Base-by-base conservation (phyloP, 92 coral and sea anemone genomes). In the Bergia puertoricense region DNA sequence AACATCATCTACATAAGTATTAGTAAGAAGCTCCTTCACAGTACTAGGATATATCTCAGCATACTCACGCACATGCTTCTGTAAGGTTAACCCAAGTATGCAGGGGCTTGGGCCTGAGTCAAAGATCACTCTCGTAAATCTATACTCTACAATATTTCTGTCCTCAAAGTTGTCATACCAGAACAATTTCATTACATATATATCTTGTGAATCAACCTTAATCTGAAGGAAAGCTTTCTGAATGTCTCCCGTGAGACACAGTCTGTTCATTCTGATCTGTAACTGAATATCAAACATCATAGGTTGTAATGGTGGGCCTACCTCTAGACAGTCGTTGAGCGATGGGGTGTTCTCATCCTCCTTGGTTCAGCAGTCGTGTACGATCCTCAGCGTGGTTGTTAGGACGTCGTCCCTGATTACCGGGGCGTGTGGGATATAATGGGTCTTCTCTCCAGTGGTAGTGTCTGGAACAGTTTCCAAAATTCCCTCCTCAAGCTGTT, bases 311-410 rank as follows among this genome's bases (percentile, higher is more conserved):
- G 94, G 68, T 8, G 89, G 91, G 0, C 92, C 92, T 6, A 86
- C 89, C 50, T 92, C 90, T 38, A 92, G 57, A 30, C 94, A 92
- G 71, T 92, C 92, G 68, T 30, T 30, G 30, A 30, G 30, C 30
- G 30, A 30, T 30, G 30, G 30, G 30, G 30, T 30, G 30, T 30
- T 91, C 89, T 43, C 89, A 51, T 85, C 82, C 1, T 40, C 16
- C 77, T 86, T 92, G 4, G 94, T 88, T 57, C 92, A 92, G 56
- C 90, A 89, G 76, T 92, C 92, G 81, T 92, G 89, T 69, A 92
- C 94, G 7, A 92, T 89, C 48, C 94, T 85, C 82, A 89, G 8
- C 56, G 86, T 89, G 30, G 92, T 92, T 18, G 90, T 80, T 81
- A 88, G 86, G 18, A 91, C 91, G 2, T 83, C 81, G 0, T 91